Evolutionary conservation across 2,888 invertebrate species (phyloP), one percentile per base, ranked within the genome.

Genomic region (Colletes collaris): DNA sequence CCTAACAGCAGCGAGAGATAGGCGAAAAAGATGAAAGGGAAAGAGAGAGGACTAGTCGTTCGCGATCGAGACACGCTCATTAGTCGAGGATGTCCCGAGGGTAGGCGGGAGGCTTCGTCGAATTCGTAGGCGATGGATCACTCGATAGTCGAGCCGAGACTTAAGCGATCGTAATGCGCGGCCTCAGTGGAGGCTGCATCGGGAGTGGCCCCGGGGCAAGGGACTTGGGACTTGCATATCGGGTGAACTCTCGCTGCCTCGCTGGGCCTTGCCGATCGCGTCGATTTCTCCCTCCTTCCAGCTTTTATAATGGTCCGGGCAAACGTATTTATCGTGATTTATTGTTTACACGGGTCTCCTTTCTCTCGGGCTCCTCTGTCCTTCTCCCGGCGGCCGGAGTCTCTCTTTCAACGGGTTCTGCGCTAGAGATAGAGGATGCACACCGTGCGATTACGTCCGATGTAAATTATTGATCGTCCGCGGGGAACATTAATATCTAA

Each of bases 241-340:
- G 83, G 79, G 77, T 76, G 78, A 73, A 82, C 84, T 78, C 84
- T 78, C 62, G 74, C 59, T 83, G 79, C 67, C 60, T 68, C 64
- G 40, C 60, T 55, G 49, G 56, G 44, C 79, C 75, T 62, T 56
- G 78, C 79, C 80, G 87, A 85, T 84, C 79, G 79, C 74, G 80
- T 72, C 81, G 86, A 83, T 85, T 77, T 73, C 79, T 72, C 66
- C 82, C 75, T 68, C 79, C 69, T 78, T 76, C 81, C 76, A 80
- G 83, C 89, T 89, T 87, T 88, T 90, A 90, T 91, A 92, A 90
- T 91, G 91, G 91, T 86, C 84, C 86, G 65, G 86, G 87, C 91
- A 91, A 91, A 91, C 89, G 90, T 91, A 91, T 91, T 91, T 90
- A 91, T 91, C 91, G 90, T 91, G 91, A 92, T 91, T 91, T 91